Percentiles rank a stretch among this genome's conserved stretches.
These are phyloP conservation scores for Rallus crepitans DNA, from an alignment of 2,797 vertebrate species.

Conservation along the genomic window DNA sequence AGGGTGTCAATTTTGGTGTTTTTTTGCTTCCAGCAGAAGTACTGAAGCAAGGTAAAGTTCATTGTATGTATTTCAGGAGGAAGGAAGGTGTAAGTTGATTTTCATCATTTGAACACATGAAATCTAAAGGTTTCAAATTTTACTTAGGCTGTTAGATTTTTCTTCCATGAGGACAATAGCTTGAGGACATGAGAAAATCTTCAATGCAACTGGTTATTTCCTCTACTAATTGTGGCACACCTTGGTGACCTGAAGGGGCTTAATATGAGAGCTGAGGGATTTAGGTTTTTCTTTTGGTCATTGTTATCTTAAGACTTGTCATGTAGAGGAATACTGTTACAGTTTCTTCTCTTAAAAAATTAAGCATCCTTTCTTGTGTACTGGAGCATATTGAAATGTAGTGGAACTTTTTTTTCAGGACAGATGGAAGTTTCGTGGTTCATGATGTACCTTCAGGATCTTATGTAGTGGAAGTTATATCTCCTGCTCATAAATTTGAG, in stretches of 20 bases:
- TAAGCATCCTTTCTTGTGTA: background rate
- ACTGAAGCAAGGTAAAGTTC: background rate
- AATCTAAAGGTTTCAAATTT: background rate
- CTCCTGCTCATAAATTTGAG: slow-evolving; percentile 92
- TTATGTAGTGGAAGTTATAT: slow-evolving; percentile 94
- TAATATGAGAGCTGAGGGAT: background rate
- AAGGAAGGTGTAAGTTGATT: background rate
- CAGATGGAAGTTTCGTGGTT: slow-evolving; percentile 97
- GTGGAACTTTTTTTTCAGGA: slow-evolving; percentile 79
- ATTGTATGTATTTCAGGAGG: background rate
- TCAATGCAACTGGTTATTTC: background rate
- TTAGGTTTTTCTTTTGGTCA: background rate
- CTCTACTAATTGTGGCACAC: fast-evolving
- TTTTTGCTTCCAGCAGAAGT: background rate
- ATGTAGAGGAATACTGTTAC: background rate
- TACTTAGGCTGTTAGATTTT: background rate
- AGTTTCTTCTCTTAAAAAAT: background rate
- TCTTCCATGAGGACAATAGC: background rate
- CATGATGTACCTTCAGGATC: slow-evolving; percentile 97
- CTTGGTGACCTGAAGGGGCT: background rate
- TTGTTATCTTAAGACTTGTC: background rate
- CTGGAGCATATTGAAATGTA: background rate
- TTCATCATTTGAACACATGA: background rate
- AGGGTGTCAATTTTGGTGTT: background rate
- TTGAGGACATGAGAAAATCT: background rate